Evolutionary conservation across 1,140 invertebrate genomes (phyloP), one percentile per base, ranked within the genome.

Genomic region (Drosophila carrolli): DNA sequence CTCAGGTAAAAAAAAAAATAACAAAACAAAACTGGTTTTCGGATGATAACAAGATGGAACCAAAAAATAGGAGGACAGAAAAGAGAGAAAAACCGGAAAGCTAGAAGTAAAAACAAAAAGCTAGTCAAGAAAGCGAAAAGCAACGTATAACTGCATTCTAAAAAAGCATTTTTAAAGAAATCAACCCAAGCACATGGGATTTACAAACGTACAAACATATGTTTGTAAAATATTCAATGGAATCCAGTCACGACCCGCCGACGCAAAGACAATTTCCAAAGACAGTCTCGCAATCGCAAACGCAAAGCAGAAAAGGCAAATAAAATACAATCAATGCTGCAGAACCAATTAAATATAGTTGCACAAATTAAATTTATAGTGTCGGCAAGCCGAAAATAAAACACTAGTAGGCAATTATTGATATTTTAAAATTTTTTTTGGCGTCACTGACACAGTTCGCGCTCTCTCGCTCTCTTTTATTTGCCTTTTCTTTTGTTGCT

Each of bases 401-500:
- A 58, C 41, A 60, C 38, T 55, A 37, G 59, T 48, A 56, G 63
- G 53, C 44, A 47, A 47, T 50, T 66, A 51, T 79, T 70, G 80
- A 60, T 74, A 73, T 80, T 89, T 89, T 62, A 51, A 79, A 73
- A 71, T 41, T 66, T 81, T 71, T 81, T 71, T 89, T 85, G 83
- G 83, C 83, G 83, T 88, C 83, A 88, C 43, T 55, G 54, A 82
- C 80, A 82, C 78, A 82, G 48, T 82, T 85, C 57, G 78, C 73
- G 66, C 78, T 85, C 78, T 86, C 82, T 84, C 47, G 66, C 80
- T 82, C 72, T 59, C 78, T 75, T 65, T 66, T 75, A 32, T 54
- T 70, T 71, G 47, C 48, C 41, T 63, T 46, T 77, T 75, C 62
- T 66, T 71, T 70, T 73, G 77, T 81, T 51, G 50, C 75, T 85